Base-by-base conservation (phyloP, 1,140 invertebrate species). In the Notospermus geniculatus region DNA sequence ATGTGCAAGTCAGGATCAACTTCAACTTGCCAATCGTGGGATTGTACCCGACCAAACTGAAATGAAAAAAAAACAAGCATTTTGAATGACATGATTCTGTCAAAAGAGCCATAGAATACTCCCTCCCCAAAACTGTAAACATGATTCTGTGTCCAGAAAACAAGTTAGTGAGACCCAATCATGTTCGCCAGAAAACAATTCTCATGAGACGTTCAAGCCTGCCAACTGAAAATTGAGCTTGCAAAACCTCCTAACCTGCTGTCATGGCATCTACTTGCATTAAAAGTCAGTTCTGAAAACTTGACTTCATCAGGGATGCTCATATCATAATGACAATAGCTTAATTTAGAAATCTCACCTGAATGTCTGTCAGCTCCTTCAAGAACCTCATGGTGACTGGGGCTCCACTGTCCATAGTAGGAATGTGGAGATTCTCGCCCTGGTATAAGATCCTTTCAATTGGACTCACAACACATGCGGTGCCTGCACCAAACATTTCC, bases 401-500 rank as follows among this genome's bases (percentile, higher is more conserved):
- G 15, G 73, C 59, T 19, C 71, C 80, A 62, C 64, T 50, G 62
- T 90, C 82, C 79, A 88, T 85, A 1, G 92, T 93, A 19, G 76
- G 75, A 29, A 81, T 77, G 9, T 71, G 43, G 22, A 79, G 62
- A 45, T 67, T 64, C 54, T 78, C 54, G 9, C 69, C 70, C 17
- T 62, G 90, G 90, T 57, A 93, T 82, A 66, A 84, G 57, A 98
- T 92, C 30, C 85, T 84, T 29, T 88, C 88, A 41, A 98, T 87
- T 1, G 95, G 95, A 75, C 90, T 94, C 0, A 98, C 88, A 52
- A 95, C 85, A 69, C 91, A 93, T 0, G 95, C 95, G 22, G 95
- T 98, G 57, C 95, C 95, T 53, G 92, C 86, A 46, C 94, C 95
- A 83, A 98, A 98, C 71, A 97, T 84, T 83, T 98, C 95, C 64